A percentile compares a stretch with the other conserved stretches of the same genome.
These are phyloP conservation scores for Anhinga anhinga DNA, from an alignment of 2,113 vertebrate species.

Conservation along the genomic window DNA sequence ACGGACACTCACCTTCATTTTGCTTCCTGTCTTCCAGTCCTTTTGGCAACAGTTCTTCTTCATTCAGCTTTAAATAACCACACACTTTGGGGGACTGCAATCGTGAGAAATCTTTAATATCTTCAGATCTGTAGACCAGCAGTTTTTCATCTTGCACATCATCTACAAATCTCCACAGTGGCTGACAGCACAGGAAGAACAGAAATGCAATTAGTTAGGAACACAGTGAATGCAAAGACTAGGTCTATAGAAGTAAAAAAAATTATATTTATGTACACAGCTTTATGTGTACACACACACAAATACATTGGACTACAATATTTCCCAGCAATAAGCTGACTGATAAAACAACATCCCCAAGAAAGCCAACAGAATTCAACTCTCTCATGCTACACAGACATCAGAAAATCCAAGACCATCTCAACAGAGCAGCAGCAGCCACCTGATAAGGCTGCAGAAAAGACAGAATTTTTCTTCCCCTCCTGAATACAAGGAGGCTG, in stretches of 20 bases:
- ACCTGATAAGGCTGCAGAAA: not conserved
- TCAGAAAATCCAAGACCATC: not conserved
- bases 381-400: not conserved
- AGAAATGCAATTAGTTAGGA: not conserved
- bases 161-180: conserved; percentile 92
- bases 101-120: conserved; percentile 90
- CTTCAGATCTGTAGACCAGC: conserved; percentile 92
- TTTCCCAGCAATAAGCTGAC: not conserved
- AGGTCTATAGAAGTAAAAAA: not conserved
- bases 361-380: not conserved
- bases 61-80: conserved; percentile 83
- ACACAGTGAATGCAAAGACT: not conserved
- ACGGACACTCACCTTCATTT: conserved; percentile 42
- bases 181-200: conserved; percentile 65
- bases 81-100: conserved; percentile 92
- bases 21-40: conserved; percentile 42
- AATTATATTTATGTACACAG: not conserved
- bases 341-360: not conserved
- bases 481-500: not conserved
- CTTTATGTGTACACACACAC: not conserved
- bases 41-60: conserved; percentile 77
- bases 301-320: not conserved
- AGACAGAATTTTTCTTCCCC: not conserved
- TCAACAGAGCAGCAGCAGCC: not conserved
- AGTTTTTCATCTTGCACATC: conserved; percentile 80